These are phyloP conservation scores for Schizopygopsis malacanthus DNA, from an alignment of 2,797 vertebrate species.

Conservation along the genomic window DNA sequence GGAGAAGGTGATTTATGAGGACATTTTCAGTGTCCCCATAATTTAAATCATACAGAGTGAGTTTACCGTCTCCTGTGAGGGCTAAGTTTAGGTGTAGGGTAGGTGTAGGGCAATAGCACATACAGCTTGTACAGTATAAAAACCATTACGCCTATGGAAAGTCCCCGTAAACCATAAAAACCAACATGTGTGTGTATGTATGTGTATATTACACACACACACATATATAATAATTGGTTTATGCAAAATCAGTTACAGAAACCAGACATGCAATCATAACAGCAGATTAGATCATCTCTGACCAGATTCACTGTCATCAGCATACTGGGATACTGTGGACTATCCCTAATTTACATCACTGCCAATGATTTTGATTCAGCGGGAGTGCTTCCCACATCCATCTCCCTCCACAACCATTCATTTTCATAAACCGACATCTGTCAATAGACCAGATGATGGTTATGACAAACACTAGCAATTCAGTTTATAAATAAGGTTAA, in stretches of 20 bases:
- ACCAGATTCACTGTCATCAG: not conserved
- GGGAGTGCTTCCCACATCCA: slow-evolving; percentile 28
- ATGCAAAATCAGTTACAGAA: not conserved
- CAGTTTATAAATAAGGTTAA: not conserved
- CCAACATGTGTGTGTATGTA: no score
- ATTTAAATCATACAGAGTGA: no score
- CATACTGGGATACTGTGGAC: slow-evolving; percentile 20
- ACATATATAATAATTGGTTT: not conserved
- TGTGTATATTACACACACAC: not conserved
- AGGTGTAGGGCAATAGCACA: no score
- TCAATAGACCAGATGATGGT: not conserved
- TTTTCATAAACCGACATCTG: slow-evolving; percentile 31
- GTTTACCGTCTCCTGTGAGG: no score
- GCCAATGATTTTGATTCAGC: slow-evolving; percentile 27
- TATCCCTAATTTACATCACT: slow-evolving; percentile 39
- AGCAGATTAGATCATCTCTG: slow-evolving; percentile 2
- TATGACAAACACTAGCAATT: not conserved
- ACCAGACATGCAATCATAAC: not conserved
- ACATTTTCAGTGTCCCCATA: no score
- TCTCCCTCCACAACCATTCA: slow-evolving; percentile 18
- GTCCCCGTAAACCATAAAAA: no score
- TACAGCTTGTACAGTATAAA: no score
- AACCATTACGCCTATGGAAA: no score
- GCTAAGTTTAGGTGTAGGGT: no score
- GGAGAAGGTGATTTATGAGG: no score